phyloP scores from a whole-genome alignment of 1,140 invertebrate species.

The Rhagoletis zephyria region DNA sequence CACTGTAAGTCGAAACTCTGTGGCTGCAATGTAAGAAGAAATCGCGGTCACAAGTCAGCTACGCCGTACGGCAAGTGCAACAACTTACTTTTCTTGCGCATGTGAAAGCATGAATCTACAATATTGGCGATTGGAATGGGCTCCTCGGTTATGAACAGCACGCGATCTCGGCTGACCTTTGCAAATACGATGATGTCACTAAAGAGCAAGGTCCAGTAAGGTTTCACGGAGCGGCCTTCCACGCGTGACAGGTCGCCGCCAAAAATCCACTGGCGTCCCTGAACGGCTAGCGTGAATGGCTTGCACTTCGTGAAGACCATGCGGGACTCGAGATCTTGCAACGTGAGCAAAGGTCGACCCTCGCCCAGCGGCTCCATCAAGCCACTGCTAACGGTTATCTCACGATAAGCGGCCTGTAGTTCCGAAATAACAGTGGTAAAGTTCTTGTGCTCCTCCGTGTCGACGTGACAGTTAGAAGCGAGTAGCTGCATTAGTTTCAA shows the following conservation, averaged over 20 bases:
- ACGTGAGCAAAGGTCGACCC: slow-evolving; percentile 83
- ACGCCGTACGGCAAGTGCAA: not conserved
- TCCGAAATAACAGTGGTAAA: slow-evolving; percentile 71
- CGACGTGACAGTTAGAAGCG: slow-evolving; percentile 70
- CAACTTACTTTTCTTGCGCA: slow-evolving; percentile 83
- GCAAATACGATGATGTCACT: slow-evolving; percentile 88
- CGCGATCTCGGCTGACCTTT: slow-evolving; percentile 86
- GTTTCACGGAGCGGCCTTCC: slow-evolving; percentile 84
- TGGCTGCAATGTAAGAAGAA: slow-evolving; percentile 74
- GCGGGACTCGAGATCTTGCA: slow-evolving; percentile 86
- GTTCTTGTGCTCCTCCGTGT: slow-evolving; percentile 72
- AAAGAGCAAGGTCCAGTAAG: slow-evolving; percentile 88
- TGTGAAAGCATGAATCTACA: slow-evolving; percentile 86
- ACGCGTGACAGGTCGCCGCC: slow-evolving; percentile 86
- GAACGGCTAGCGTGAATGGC: slow-evolving; percentile 86
- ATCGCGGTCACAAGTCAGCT: not conserved
- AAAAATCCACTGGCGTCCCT: slow-evolving; percentile 89
- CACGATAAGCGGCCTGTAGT: slow-evolving; percentile 80
- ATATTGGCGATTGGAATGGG: slow-evolving; percentile 84
- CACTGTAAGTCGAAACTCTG: slow-evolving; percentile 81
- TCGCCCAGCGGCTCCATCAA: slow-evolving; percentile 87
- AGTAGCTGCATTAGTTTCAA: slow-evolving; percentile 75
- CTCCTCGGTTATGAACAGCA: slow-evolving; percentile 89
- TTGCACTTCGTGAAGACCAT: slow-evolving; percentile 90
- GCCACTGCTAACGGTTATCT: slow-evolving; percentile 85